phyloP scores from a whole-genome alignment of 2,797 vertebrate genomes.

The Spheniscus humboldti region DNA sequence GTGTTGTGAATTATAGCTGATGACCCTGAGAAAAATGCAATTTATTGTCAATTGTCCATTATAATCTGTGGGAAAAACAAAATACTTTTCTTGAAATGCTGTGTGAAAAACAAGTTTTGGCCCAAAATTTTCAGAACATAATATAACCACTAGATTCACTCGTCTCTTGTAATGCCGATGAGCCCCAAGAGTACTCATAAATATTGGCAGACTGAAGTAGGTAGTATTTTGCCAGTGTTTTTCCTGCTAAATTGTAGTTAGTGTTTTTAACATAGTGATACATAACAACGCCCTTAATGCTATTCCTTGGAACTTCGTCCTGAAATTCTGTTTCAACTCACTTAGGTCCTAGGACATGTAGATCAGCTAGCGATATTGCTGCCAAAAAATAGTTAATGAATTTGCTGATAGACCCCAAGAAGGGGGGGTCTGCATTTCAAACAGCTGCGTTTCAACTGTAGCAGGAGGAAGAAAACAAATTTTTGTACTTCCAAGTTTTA shows the following conservation, averaged over 20 bases:
- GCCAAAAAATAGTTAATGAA: not conserved
- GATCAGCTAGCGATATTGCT: not conserved
- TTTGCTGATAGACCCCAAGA: not conserved
- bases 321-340: conserved; percentile 41
- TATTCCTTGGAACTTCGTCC: not conserved
- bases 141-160: not conserved
- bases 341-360: not conserved
- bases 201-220: conserved; percentile 48
- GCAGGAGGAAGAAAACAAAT: not conserved
- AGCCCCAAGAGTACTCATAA: conserved; percentile 40
- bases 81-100: conserved; percentile 39
- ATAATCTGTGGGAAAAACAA: conserved; percentile 61
- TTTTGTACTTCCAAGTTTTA: not conserved
- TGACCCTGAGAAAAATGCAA: conserved; percentile 25
- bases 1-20: not conserved
- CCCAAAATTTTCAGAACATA: conserved; percentile 6
- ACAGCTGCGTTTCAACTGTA: not conserved
- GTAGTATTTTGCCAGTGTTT: conserved; percentile 46
- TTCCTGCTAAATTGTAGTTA: conserved; percentile 6
- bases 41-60: conserved; percentile 27
- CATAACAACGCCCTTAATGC: conserved; percentile 51
- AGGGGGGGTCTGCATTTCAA: not conserved
- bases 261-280: conserved; percentile 42
- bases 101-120: conserved; percentile 50
- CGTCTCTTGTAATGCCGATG: conserved; percentile 23